Conservation (phyloP, 1,140 invertebrate genomes). For the Hycleus cichorii region DNA sequence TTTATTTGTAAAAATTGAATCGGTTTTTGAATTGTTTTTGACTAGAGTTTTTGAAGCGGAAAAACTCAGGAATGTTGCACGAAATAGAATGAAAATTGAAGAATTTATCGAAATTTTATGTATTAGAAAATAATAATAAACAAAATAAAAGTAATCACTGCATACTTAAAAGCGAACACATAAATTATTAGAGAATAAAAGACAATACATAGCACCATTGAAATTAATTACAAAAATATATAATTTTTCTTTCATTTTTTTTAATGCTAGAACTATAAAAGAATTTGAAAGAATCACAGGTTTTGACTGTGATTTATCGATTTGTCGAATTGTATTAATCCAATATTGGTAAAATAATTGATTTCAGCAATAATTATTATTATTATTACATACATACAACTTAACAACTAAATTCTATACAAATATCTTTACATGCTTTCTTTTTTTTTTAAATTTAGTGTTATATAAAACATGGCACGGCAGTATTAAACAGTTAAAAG, state of each 20-base stretch:
- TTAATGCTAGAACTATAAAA: slow-evolving; percentile 17
- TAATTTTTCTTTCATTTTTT: neutral
- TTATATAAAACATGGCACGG: slow-evolving; percentile 33
- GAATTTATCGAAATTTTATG: neutral
- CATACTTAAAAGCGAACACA: slow-evolving; percentile 14
- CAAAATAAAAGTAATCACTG: slow-evolving; percentile 7
- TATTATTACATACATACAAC: slow-evolving; percentile 31
- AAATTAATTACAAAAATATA: slow-evolving; percentile 34
- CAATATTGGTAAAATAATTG: slow-evolving; percentile 3
- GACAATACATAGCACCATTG: slow-evolving; percentile 29
- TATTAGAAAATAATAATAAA: neutral
- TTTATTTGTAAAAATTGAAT: slow-evolving; percentile 8
- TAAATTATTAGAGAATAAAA: slow-evolving; percentile 15
- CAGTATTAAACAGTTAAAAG: slow-evolving; percentile 35
- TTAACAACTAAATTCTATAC: slow-evolving; percentile 36
- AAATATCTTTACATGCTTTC: slow-evolving; percentile 36
- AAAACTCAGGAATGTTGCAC: slow-evolving; percentile 16
- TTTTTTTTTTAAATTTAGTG: slow-evolving; percentile 14
- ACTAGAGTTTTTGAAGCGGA: slow-evolving; percentile 20
- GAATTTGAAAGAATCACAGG: slow-evolving; percentile 11
- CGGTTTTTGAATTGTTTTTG: slow-evolving; percentile 7
- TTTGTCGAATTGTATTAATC: slow-evolving; percentile 6
- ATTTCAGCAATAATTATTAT: slow-evolving; percentile 1
- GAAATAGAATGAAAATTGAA: neutral
- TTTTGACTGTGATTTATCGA: slow-evolving; percentile 9